Conservation (phyloP, 1,140 invertebrate species). For the Pectinophora gossypiella region DNA sequence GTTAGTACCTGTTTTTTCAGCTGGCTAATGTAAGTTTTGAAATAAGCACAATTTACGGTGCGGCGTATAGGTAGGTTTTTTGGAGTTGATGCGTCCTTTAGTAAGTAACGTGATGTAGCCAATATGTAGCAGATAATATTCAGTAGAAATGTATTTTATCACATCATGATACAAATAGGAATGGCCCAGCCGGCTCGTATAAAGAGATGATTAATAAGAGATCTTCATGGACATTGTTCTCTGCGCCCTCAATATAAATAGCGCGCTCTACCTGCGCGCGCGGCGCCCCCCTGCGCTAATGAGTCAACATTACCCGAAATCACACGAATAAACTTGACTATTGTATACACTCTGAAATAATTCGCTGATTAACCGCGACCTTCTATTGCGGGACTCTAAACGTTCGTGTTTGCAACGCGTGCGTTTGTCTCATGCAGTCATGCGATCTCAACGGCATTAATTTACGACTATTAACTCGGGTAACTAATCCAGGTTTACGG, state of each 20-base stretch:
- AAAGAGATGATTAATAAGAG: constrained; percentile 61
- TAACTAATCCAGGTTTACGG: no score
- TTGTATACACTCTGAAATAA: neutral
- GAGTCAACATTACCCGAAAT: constrained; percentile 35
- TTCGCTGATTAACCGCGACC: neutral
- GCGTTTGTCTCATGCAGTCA: neutral
- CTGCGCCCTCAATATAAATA: constrained; percentile 47
- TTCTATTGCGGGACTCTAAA: neutral
- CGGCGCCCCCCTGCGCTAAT: constrained; percentile 56
- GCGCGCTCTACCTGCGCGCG: constrained; percentile 40
- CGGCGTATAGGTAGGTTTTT: no score
- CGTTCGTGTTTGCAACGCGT: neutral
- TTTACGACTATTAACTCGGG: no score
- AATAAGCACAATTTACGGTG: no score
- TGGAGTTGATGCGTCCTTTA: no score
- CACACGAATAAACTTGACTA: neutral
- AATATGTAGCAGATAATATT: no score
- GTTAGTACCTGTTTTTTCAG: no score
- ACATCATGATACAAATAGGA: neutral
- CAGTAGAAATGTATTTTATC: no score
- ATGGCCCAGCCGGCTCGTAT: constrained; percentile 27
- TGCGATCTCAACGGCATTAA: neutral
- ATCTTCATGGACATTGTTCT: constrained; percentile 46
- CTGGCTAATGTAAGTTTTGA: no score
- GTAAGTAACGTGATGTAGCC: no score